Conservation (phyloP, 2,113 vertebrate species). For the Eulemur rufifrons region DNA sequence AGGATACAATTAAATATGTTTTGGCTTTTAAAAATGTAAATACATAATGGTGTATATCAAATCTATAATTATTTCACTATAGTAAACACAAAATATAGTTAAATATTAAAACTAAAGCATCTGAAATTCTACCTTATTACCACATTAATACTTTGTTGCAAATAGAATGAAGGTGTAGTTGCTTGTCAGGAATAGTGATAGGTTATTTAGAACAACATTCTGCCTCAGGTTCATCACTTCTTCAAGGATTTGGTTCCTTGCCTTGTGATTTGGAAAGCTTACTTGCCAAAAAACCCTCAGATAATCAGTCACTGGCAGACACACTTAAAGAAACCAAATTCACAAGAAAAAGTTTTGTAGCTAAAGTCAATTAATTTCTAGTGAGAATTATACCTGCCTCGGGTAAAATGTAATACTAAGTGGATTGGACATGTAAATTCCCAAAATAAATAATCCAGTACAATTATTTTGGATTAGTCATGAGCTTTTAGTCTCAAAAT, state of each 20-base stretch:
- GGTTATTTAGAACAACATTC: background rate
- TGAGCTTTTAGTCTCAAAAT: background rate
- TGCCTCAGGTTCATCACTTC: background rate
- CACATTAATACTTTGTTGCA: background rate
- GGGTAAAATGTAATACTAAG: slow-evolving; percentile 58
- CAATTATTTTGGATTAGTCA: slow-evolving; percentile 52
- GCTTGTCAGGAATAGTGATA: background rate
- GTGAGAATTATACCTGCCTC: background rate
- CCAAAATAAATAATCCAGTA: slow-evolving; percentile 38
- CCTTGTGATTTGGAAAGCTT: background rate
- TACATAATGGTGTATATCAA: background rate
- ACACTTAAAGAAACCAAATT: background rate
- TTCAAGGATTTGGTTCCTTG: background rate
- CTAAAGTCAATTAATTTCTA: slow-evolving; percentile 58
- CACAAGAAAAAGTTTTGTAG: slow-evolving; percentile 42
- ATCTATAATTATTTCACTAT: background rate
- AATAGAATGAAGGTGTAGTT: background rate
- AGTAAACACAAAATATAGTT: slow-evolving; percentile 34
- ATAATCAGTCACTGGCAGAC: slow-evolving; percentile 43
- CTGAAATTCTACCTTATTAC: slow-evolving; percentile 28
- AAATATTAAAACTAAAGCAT: background rate
- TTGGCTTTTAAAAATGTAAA: background rate
- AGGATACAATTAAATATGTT: slow-evolving; percentile 18
- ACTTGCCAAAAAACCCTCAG: background rate
- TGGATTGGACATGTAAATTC: slow-evolving; percentile 35